Conservation (phyloP, 2,113 vertebrate genomes). For the Cottus gobio region DNA sequence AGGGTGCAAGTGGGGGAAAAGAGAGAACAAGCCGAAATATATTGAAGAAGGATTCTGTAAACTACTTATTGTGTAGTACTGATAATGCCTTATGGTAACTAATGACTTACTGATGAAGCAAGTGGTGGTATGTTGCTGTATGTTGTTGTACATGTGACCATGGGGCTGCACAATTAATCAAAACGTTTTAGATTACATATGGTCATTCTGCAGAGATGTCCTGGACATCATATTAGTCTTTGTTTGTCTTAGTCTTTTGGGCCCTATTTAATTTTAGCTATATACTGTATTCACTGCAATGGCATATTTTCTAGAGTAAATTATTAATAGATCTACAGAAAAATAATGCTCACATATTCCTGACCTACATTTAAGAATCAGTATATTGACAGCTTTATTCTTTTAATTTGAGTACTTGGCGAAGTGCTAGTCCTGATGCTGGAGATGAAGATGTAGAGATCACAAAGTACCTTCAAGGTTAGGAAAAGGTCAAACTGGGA, state of each 20-base stretch:
- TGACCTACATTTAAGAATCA: neutral
- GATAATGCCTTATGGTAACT: neutral
- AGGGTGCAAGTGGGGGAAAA: neutral
- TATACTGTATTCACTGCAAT: neutral
- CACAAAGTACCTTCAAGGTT: constrained; percentile 17
- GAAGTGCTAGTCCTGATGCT: neutral
- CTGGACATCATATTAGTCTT: too few species aligned
- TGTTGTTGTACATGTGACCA: too few species aligned
- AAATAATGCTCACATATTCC: neutral
- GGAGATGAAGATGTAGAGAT: constrained; percentile 12
- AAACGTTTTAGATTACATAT: too few species aligned
- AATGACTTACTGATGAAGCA: too few species aligned
- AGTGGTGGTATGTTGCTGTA: too few species aligned
- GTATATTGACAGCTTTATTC: neutral
- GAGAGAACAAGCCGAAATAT: neutral
- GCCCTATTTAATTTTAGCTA: neutral
- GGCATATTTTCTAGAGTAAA: neutral
- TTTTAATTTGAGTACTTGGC: too few species aligned
- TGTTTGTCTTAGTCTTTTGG: neutral
- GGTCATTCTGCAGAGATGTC: too few species aligned
- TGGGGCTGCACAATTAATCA: too few species aligned
- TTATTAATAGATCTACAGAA: neutral
- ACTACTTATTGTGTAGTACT: neutral
- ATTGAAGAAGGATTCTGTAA: neutral
- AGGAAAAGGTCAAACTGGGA: constrained; percentile 32